Percentiles rank a stretch among this genome's conserved stretches.
Evolutionary conservation across 1,140 invertebrate genomes (phyloP).

Genomic region (Trachelipus rathkii): DNA sequence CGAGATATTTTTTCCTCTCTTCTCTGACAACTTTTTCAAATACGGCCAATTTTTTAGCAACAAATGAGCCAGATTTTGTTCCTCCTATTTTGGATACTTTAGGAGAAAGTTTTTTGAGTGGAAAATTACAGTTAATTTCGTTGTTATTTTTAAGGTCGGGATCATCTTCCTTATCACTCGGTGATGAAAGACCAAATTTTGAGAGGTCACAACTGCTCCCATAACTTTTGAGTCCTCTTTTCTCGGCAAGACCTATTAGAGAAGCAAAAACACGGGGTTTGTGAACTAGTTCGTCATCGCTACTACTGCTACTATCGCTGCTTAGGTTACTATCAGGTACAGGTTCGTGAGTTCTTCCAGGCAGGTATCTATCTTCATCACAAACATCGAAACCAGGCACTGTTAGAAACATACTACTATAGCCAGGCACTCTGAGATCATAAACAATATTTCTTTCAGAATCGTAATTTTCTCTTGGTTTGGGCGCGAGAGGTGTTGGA

Average conservation of each 20-base stretch:
- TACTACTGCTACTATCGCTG: constrained; percentile 28
- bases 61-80: constrained; percentile 32
- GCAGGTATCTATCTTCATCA: constrained; percentile 33
- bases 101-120: neutral
- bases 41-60: constrained; percentile 35
- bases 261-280: constrained; percentile 33
- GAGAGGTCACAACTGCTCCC: constrained; percentile 43
- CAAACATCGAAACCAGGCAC: constrained; percentile 40
- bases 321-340: constrained; percentile 20
- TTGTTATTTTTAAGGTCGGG: constrained; percentile 9
- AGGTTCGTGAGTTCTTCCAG: constrained; percentile 32
- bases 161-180: constrained; percentile 1
- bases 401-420: constrained; percentile 41
- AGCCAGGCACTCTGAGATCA: constrained; percentile 38
- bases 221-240: constrained; percentile 32
- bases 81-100: constrained; percentile 30
- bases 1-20: constrained; percentile 34
- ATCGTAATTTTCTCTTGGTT: constrained; percentile 32
- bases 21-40: constrained; percentile 41
- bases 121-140: constrained; percentile 20
- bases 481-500: constrained; percentile 41
- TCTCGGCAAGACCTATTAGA: constrained; percentile 33
- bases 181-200: constrained; percentile 30
- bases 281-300: constrained; percentile 38
- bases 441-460: constrained; percentile 33